phyloP scores from a whole-genome alignment of 2,888 invertebrate species.

The Plebejus argus region DNA sequence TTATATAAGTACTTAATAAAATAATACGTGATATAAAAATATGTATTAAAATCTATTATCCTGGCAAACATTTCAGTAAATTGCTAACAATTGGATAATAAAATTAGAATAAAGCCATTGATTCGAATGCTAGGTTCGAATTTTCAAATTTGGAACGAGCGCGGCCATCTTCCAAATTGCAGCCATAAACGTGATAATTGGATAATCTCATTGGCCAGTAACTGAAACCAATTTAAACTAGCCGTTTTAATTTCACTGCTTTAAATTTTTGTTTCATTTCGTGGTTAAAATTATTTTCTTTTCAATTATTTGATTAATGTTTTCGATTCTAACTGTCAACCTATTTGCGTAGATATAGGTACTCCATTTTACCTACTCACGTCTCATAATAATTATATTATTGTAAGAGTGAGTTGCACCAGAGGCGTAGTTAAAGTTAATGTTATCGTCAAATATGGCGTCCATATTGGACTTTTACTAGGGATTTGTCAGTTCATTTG shows the following conservation, averaged over 20 bases:
- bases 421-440: too few relatives aligned
- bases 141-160: conserved; percentile 68
- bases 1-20: background rate
- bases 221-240: conserved; percentile 66
- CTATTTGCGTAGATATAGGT: background rate
- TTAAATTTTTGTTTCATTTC: conserved; percentile 24
- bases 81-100: conserved; percentile 58
- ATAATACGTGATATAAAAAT: conserved; percentile 11
- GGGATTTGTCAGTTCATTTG: too few relatives aligned
- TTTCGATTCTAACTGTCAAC: background rate
- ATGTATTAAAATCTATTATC: conserved; percentile 34
- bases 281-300: conserved; percentile 4
- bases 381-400: too few relatives aligned
- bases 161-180: conserved; percentile 72
- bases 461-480: too few relatives aligned
- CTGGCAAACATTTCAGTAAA: conserved; percentile 35
- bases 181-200: conserved; percentile 72
- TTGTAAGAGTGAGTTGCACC: too few relatives aligned
- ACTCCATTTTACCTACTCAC: too few relatives aligned
- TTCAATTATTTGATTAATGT: background rate
- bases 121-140: conserved; percentile 63
- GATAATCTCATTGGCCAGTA: conserved; percentile 72
- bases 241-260: conserved; percentile 33
- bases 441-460: too few relatives aligned
- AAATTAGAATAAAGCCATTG: conserved; percentile 72